Conservation (phyloP, 2,797 vertebrate genomes). For the Halcyon leucocephala region DNA sequence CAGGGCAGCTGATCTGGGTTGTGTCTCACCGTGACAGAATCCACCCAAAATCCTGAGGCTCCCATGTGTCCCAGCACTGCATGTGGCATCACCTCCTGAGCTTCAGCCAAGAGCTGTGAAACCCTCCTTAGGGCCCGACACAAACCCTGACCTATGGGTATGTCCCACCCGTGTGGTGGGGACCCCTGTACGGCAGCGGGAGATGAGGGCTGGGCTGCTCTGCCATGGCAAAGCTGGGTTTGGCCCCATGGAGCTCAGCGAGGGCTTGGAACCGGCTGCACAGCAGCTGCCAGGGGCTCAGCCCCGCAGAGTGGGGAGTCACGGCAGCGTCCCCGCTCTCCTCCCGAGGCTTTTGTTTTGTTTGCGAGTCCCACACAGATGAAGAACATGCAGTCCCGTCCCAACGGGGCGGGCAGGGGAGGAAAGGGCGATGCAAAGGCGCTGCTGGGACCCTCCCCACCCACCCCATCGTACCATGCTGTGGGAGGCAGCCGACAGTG, state of each 20-base stretch:
- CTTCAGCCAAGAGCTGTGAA: neutral
- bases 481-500: constrained; percentile 55
- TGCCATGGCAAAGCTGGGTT: neutral
- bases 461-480: neutral
- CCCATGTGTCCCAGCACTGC: neutral
- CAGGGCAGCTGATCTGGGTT: rapidly evolving
- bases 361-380: neutral
- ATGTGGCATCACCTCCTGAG: neutral
- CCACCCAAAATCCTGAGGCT: rapidly evolving
- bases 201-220: neutral
- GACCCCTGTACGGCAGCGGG: rapidly evolving
- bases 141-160: neutral
- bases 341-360: neutral
- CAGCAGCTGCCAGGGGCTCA: rapidly evolving
- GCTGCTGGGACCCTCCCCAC: constrained; percentile 61
- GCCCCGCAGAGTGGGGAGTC: neutral
- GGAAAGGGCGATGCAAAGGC: constrained; percentile 23
- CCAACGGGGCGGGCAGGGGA: neutral
- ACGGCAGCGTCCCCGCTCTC: neutral
- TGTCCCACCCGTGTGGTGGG: rapidly evolving
- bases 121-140: neutral
- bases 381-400: neutral
- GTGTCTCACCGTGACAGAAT: neutral
- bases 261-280: neutral
- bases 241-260: neutral